These are phyloP conservation scores for Agelas oroides DNA, from an alignment of 37 sponge, comb jelly and placozoan genomes.

Conservation along the genomic window DNA sequence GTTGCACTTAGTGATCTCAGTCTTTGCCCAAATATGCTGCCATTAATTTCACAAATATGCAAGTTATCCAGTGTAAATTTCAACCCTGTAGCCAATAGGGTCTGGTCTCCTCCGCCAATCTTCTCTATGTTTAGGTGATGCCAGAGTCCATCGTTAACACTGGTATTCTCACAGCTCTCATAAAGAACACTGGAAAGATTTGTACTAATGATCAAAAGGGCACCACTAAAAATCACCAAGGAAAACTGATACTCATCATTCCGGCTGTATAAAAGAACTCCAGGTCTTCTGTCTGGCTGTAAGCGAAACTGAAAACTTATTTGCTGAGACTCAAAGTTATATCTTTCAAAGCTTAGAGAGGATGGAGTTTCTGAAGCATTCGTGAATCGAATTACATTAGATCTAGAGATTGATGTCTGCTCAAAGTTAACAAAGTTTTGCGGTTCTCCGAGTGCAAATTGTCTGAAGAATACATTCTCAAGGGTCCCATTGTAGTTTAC, in stretches of 20 bases:
- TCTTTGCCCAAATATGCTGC: not conserved
- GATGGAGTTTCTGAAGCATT: not conserved
- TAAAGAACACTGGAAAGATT: not conserved
- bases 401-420: not conserved
- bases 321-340: not conserved
- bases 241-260: not conserved
- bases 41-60: not conserved
- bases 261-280: not conserved
- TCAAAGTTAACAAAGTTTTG: slow-evolving; percentile 12
- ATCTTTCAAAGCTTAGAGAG: not conserved
- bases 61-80: not conserved
- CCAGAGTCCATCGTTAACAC: slow-evolving; percentile 28
- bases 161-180: not conserved
- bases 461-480: slow-evolving; percentile 15
- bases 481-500: slow-evolving; percentile 11
- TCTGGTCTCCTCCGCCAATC: not conserved
- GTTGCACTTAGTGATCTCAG: not conserved
- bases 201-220: not conserved
- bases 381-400: not conserved
- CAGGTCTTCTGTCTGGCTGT: not conserved
- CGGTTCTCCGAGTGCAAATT: slow-evolving; percentile 15
- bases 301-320: slow-evolving; percentile 10
- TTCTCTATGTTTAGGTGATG: slow-evolving; percentile 13
- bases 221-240: not conserved
- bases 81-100: not conserved